Evolutionary conservation across 2,113 vertebrate species (phyloP).

Genomic region (Lophius piscatorius): DNA sequence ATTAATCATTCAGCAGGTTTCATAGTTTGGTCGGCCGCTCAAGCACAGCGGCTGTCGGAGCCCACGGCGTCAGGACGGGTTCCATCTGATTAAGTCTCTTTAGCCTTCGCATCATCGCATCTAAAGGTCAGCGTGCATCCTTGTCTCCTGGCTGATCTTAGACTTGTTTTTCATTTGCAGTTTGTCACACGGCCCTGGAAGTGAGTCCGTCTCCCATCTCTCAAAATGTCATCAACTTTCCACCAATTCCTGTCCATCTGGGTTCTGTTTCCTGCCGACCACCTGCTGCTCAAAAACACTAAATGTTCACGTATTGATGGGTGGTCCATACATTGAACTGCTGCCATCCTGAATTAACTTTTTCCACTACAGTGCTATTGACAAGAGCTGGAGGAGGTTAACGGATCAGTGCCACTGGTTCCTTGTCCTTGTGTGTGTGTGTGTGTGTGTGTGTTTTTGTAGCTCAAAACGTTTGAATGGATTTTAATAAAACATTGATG

Average conservation of each 20-base stretch:
- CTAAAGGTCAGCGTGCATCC: constrained; percentile 67
- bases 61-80: constrained; percentile 39
- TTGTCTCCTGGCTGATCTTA: constrained; percentile 34
- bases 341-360: neutral
- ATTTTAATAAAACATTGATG: no score
- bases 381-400: no score
- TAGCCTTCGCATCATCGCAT: constrained; percentile 56
- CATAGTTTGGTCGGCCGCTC: constrained; percentile 60
- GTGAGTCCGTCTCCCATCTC: no score
- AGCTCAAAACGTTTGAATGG: no score
- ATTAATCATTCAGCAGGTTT: constrained; percentile 75
- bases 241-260: neutral
- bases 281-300: neutral
- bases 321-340: neutral
- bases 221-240: no score
- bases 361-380: neutral
- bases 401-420: no score
- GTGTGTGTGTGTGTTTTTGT: no score
- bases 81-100: constrained; percentile 70
- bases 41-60: constrained; percentile 61
- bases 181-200: constrained; percentile 22
- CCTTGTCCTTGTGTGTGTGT: no score
- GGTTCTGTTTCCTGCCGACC: neutral
- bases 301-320: neutral
- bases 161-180: constrained; percentile 49